Base-by-base conservation (phyloP, 92 coral and sea anemone species). In the Meandrina meandrites region DNA sequence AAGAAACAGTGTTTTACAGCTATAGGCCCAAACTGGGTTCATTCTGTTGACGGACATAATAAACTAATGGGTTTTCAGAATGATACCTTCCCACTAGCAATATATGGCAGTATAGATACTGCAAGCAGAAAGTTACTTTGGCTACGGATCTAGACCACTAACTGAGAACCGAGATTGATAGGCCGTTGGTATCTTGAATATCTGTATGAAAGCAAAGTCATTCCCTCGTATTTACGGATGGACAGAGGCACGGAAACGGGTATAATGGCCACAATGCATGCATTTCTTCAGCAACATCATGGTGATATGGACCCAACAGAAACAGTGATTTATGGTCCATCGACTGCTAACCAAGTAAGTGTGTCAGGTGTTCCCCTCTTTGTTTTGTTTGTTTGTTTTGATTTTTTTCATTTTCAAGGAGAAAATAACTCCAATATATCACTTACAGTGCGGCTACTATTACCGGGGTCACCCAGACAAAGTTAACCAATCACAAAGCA, bases 171-270 rank as follows among this genome's bases (percentile, higher is more conserved):
- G 35, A 77, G 68, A 86, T 42, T 76, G 77, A 77, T 86, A 51
- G 77, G 89, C 62, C 78, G 84, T 60, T 86, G 89, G 89, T 86
- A 86, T 50, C 58, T 86, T 17, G 89, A 86, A 36, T 48, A 86
- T 78, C 76, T 86, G 16, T 62, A 77, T 66, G 83, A 64, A 67
- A 76, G 36, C 77, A 64, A 50, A 87, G 88, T 75, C 9, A 75
- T 90, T 53, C 88, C 93, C 58, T 76, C 86, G 34, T 62, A 69
- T 66, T 76, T 90, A 22, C 73, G 89, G 83, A 81, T 82, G 76
- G 90, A 90, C 90, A 77, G 75, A 81, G 93, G 93, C 53, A 87
- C 88, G 1, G 93, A 90, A 35, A 90, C 91, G 5, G 91, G 85
- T 30, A 69, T 83, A 11, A 90, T 90, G 85, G 86, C 93, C 21